Conservation (phyloP, 2,888 invertebrate species). For the Drosophila borborema region DNA sequence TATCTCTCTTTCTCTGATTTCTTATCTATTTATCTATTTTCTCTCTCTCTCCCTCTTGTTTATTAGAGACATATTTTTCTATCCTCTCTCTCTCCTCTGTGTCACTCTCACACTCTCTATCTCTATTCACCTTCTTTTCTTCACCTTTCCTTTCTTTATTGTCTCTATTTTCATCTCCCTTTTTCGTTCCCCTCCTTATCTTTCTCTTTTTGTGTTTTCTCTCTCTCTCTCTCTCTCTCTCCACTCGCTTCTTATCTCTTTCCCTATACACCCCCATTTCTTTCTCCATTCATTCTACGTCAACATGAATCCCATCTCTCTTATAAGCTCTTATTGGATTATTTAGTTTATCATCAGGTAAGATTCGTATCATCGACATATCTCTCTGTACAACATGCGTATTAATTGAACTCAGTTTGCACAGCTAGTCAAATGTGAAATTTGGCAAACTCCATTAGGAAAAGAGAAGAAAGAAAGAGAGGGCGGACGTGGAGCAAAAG, state of each 20-base stretch:
- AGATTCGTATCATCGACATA: background rate
- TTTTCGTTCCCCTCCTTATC: background rate
- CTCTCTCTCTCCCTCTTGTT: background rate
- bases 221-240: background rate
- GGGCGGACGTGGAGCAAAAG: background rate
- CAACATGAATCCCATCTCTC: background rate
- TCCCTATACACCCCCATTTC: background rate
- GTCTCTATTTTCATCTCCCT: background rate
- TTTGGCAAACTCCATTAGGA: background rate
- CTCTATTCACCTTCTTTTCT: too few relatives aligned
- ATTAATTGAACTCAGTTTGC: slow-evolving; percentile 2
- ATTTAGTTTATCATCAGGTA: background rate
- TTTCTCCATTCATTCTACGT: background rate
- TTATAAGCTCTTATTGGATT: background rate
- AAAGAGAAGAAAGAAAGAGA: too few relatives aligned
- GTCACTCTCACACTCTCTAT: background rate
- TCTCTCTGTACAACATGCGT: background rate
- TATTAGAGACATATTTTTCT: background rate
- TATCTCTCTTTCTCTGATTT: background rate
- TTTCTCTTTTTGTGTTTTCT: background rate
- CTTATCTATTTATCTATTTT: too few relatives aligned
- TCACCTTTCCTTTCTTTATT: too few relatives aligned
- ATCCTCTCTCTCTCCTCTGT: background rate
- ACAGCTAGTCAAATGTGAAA: background rate
- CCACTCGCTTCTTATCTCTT: background rate